Percentiles rank a stretch among this genome's conserved stretches.
These are phyloP conservation scores for Hylaeus volcanicus DNA, from an alignment of 1,140 invertebrate genomes.

Conservation along the genomic window DNA sequence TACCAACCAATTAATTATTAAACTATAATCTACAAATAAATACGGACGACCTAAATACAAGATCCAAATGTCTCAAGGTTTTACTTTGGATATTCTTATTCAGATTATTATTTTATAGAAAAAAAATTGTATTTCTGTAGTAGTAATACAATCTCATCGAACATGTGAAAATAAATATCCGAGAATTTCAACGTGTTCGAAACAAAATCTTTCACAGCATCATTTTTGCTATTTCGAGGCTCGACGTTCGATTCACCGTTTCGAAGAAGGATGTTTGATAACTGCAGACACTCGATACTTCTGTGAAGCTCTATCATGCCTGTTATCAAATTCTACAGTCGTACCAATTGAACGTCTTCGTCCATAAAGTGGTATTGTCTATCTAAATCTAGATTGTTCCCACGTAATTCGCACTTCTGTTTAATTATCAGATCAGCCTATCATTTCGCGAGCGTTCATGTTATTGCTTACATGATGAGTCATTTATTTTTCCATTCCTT, in stretches of 20 bases:
- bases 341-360: constrained; percentile 39
- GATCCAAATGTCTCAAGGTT: too few relatives aligned
- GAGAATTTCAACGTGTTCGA: background rate
- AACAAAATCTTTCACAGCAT: background rate
- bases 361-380: constrained; percentile 26
- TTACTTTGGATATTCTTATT: too few relatives aligned
- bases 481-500: too few relatives aligned
- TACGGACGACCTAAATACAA: too few relatives aligned
- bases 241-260: background rate
- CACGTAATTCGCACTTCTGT: constrained; percentile 9
- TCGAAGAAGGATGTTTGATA: constrained; percentile 15
- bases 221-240: background rate
- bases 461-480: too few relatives aligned
- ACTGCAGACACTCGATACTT: constrained; percentile 26
- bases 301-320: constrained; percentile 8
- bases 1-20: too few relatives aligned
- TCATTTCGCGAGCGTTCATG: background rate
- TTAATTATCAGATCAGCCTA: background rate
- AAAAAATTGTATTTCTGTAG: too few relatives aligned
- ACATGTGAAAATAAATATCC: background rate
- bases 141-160: too few relatives aligned
- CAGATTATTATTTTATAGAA: too few relatives aligned
- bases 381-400: constrained; percentile 10
- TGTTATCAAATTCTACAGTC: constrained; percentile 56
- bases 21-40: too few relatives aligned